Conservation (phyloP, 2,113 vertebrate species). For the Pseudopodoces humilis region DNA sequence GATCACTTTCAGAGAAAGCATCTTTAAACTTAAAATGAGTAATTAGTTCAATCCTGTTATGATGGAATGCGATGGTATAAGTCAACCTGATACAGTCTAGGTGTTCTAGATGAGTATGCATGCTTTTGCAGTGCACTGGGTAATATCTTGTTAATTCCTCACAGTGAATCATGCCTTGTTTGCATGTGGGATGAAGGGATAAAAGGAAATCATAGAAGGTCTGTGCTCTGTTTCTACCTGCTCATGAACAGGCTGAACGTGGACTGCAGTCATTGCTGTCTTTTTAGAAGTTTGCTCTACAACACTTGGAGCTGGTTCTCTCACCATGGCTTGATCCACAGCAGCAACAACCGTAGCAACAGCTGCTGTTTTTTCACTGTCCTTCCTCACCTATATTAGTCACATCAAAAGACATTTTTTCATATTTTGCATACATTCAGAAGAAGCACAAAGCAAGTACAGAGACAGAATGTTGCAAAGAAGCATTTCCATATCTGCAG, state of each 20-base stretch:
- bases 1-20: background rate
- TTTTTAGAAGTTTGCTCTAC: constrained; percentile 77
- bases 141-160: constrained; percentile 35
- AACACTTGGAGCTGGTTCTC: constrained; percentile 76
- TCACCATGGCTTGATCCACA: constrained; percentile 88
- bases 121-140: background rate
- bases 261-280: constrained; percentile 78
- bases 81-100: background rate
- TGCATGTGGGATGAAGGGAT: background rate
- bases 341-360: constrained; percentile 87
- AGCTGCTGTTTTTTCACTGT: constrained; percentile 81
- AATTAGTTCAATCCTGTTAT: background rate
- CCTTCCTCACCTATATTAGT: constrained; percentile 76
- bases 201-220: background rate
- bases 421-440: background rate
- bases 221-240: constrained; percentile 73
- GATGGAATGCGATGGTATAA: background rate
- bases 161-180: constrained; percentile 8
- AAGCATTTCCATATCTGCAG: background rate
- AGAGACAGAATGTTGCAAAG: background rate
- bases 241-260: constrained; percentile 77
- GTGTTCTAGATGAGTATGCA: background rate
- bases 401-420: constrained; percentile 52
- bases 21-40: constrained; percentile 24
- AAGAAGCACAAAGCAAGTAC: constrained; percentile 3